Conservation (phyloP, 2,888 invertebrate genomes). For the Drosophila bunnanda region DNA sequence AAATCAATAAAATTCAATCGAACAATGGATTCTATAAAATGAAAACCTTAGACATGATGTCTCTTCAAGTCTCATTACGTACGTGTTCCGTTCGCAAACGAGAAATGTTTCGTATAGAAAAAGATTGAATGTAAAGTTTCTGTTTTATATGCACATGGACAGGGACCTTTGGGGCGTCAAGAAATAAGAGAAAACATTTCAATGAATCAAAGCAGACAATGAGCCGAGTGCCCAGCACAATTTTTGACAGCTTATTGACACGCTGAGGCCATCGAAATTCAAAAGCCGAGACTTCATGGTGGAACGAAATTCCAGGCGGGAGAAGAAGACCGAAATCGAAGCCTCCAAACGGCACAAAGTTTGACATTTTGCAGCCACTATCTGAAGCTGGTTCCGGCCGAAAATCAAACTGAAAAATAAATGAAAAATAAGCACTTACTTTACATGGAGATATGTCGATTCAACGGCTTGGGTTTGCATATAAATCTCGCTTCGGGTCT, state of each 20-base stretch:
- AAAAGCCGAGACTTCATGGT: neutral
- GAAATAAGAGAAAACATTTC: constrained; percentile 65
- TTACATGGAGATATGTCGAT: constrained; percentile 62
- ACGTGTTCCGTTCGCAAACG: constrained; percentile 16
- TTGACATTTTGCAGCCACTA: constrained; percentile 65
- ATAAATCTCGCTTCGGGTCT: constrained; percentile 66
- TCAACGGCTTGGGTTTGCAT: constrained; percentile 37
- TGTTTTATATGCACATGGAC: constrained; percentile 38
- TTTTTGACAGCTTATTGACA: constrained; percentile 48
- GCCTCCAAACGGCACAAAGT: constrained; percentile 40
- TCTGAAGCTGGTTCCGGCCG: constrained; percentile 46
- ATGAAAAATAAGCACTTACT: constrained; percentile 25
- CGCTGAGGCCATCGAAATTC: constrained; percentile 27
- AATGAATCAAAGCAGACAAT: constrained; percentile 65
- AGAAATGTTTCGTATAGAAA: constrained; percentile 6
- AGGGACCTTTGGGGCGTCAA: constrained; percentile 53
- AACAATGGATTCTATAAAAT: constrained; percentile 51
- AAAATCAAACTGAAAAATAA: constrained; percentile 23
- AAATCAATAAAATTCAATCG: constrained; percentile 53
- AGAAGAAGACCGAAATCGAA: constrained; percentile 10
- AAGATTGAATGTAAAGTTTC: constrained; percentile 21
- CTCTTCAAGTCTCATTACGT: constrained; percentile 33
- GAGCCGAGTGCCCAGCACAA: constrained; percentile 32
- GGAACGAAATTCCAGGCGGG: constrained; percentile 12
- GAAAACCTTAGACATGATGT: constrained; percentile 49